phyloP scores from a whole-genome alignment of 2,113 vertebrate species.

The Sphyrna mokarran region DNA sequence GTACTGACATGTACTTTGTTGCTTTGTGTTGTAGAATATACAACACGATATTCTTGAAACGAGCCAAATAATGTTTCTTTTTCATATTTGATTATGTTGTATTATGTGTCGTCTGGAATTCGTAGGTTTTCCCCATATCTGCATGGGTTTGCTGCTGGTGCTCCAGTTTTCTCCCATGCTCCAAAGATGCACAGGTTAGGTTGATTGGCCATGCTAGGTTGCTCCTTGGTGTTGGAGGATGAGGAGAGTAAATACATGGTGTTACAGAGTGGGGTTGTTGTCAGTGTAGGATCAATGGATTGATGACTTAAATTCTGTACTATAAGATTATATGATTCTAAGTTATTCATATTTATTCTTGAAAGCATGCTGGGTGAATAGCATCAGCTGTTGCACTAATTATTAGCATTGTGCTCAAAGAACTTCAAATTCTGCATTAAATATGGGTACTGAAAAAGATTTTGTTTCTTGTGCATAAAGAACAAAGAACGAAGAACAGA shows the following conservation, averaged over 20 bases:
- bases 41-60: background rate
- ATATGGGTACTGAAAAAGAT: background rate
- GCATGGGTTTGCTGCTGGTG: no score
- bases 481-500: no score
- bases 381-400: background rate
- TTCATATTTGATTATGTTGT: background rate
- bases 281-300: no score
- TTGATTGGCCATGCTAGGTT: no score
- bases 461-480: background rate
- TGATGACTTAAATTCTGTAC: no score
- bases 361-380: background rate
- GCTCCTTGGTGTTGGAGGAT: no score
- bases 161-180: no score
- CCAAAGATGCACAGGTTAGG: no score
- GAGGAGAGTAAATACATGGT: no score
- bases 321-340: background rate
- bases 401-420: background rate
- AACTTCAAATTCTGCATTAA: background rate
- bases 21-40: background rate
- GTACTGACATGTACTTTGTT: background rate
- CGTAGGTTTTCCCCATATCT: no score
- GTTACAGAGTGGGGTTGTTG: no score
- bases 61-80: background rate
- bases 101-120: background rate
- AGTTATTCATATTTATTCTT: background rate